These are phyloP conservation scores for Ceratina calcarata DNA, from an alignment of 1,140 invertebrate species.

Conservation along the genomic window DNA sequence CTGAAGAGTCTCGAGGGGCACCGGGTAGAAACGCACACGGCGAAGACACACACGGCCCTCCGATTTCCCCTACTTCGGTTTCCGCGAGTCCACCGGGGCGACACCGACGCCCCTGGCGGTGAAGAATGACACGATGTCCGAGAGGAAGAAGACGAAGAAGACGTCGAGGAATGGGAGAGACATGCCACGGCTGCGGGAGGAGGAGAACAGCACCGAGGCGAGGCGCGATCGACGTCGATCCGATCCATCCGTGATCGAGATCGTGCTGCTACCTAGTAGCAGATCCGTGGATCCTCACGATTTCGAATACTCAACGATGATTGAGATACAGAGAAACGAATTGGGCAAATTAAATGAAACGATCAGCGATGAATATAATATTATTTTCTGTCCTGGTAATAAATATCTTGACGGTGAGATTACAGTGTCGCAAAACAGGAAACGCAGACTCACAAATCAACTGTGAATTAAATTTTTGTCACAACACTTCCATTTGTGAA, in stretches of 20 bases:
- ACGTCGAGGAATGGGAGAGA: slow-evolving; percentile 50
- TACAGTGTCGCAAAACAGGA: too few species aligned
- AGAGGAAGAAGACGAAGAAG: slow-evolving; percentile 59
- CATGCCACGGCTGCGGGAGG: slow-evolving; percentile 19
- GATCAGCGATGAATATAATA: too few species aligned
- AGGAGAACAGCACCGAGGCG: neutral
- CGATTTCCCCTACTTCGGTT: slow-evolving; percentile 62
- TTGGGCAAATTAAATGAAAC: too few species aligned
- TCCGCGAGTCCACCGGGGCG: slow-evolving; percentile 56
- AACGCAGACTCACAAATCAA: too few species aligned
- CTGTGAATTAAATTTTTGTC: too few species aligned
- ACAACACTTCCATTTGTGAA: too few species aligned
- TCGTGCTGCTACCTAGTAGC: slow-evolving; percentile 1
- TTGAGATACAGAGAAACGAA: neutral
- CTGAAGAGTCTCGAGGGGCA: slow-evolving; percentile 67
- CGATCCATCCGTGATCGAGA: slow-evolving; percentile 23
- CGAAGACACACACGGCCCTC: slow-evolving; percentile 63
- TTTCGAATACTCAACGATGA: neutral
- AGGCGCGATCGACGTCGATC: slow-evolving; percentile 35
- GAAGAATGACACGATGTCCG: slow-evolving; percentile 64
- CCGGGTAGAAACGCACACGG: slow-evolving; percentile 48
- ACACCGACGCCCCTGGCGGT: slow-evolving; percentile 69
- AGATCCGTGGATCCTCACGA: neutral
- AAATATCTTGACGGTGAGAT: too few species aligned
- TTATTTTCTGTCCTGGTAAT: too few species aligned